phyloP scores from a whole-genome alignment of 2,888 invertebrate genomes.

The Stegana nigrithorax region DNA sequence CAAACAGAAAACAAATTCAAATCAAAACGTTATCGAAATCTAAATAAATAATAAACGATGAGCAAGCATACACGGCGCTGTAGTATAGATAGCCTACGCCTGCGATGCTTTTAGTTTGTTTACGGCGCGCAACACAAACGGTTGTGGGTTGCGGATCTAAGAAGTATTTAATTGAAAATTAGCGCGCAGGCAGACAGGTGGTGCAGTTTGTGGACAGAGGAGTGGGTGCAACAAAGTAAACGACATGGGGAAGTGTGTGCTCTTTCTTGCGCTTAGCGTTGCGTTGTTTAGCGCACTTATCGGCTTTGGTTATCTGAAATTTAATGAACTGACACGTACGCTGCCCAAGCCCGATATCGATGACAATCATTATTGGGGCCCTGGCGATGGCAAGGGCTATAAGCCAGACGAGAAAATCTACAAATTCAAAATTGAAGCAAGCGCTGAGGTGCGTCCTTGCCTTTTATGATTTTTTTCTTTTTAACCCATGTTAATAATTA shows the following conservation, averaged over 20 bases:
- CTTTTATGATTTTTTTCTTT: not conserved
- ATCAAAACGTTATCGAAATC: too few relatives aligned
- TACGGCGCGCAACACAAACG: too few relatives aligned
- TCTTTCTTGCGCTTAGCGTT: slow-evolving; percentile 47
- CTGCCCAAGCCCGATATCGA: slow-evolving; percentile 58
- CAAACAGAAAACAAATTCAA: too few relatives aligned
- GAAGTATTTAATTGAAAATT: too few relatives aligned
- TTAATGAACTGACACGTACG: slow-evolving; percentile 52
- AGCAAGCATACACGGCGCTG: too few relatives aligned
- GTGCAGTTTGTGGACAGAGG: too few relatives aligned
- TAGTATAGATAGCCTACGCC: too few relatives aligned
- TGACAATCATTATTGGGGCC: slow-evolving; percentile 66
- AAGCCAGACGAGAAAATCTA: slow-evolving; percentile 56
- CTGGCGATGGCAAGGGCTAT: slow-evolving; percentile 53
- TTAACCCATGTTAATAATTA: not conserved
- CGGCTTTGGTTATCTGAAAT: slow-evolving; percentile 50
- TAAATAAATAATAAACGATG: too few relatives aligned
- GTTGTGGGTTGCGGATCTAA: too few relatives aligned
- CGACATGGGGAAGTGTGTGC: slow-evolving; percentile 46
- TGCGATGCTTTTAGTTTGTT: too few relatives aligned
- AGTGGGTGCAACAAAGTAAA: not conserved
- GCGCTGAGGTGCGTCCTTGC: slow-evolving; percentile 36
- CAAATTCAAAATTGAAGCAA: slow-evolving; percentile 49
- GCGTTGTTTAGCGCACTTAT: slow-evolving; percentile 42
- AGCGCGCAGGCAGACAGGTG: too few relatives aligned